These are phyloP conservation scores for Magallana nippona DNA, from an alignment of 2,888 invertebrate genomes.

Conservation along the genomic window DNA sequence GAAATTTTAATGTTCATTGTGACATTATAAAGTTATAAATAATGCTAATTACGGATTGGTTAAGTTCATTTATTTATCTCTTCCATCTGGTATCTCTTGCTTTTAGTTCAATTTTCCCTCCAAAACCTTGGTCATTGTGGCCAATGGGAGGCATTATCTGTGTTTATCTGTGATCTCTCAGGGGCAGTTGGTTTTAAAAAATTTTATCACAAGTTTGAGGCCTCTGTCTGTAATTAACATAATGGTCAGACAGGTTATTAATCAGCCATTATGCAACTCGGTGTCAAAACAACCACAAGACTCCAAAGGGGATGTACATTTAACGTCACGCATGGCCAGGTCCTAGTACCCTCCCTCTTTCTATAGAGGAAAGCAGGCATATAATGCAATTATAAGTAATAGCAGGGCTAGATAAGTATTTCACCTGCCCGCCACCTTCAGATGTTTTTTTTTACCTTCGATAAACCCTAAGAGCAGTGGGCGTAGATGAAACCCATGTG, in stretches of 20 bases:
- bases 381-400: conserved; percentile 20
- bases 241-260: conserved; percentile 26
- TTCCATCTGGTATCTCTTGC: not conserved
- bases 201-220: not conserved
- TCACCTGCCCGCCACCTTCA: conserved; percentile 30
- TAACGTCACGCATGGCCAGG: not conserved
- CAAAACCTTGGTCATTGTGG: not conserved
- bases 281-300: conserved; percentile 28
- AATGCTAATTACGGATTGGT: too few species aligned
- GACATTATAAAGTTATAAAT: too few species aligned
- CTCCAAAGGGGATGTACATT: conserved; percentile 4
- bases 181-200: not conserved
- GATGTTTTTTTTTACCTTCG: conserved; percentile 30
- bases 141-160: too few species aligned
- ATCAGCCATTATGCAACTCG: conserved; percentile 7
- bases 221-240: conserved; percentile 10
- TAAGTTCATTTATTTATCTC: not conserved
- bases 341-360: not conserved
- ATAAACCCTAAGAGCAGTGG: conserved; percentile 18
- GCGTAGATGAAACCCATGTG: conserved; percentile 6
- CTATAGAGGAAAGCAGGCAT: conserved; percentile 14
- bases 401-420: not conserved
- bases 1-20: too few species aligned
- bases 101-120: not conserved
- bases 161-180: not conserved